Conservation (phyloP, 2,888 invertebrate species). For the Trichopria drosophilae region DNA sequence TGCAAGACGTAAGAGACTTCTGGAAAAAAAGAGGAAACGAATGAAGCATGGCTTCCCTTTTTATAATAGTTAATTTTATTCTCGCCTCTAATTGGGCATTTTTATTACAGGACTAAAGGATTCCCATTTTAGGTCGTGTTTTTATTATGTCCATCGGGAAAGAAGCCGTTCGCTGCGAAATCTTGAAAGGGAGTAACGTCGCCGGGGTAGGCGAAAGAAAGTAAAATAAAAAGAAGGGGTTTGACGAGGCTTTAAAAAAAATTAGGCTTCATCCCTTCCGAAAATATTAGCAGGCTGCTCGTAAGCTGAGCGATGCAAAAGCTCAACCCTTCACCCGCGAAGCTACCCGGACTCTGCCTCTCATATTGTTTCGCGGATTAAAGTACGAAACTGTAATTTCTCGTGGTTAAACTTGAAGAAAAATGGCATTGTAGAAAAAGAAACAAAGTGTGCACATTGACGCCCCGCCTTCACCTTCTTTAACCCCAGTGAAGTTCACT, state of each 20-base stretch:
- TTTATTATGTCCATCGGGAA: constrained; percentile 57
- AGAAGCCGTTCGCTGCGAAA: constrained; percentile 33
- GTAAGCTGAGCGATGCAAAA: constrained; percentile 25
- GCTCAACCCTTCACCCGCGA: constrained; percentile 30
- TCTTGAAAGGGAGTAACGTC: neutral
- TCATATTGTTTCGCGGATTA: constrained; percentile 54
- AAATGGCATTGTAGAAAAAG: constrained; percentile 14
- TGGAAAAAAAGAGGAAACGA: too few relatives aligned
- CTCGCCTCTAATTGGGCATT: constrained; percentile 57
- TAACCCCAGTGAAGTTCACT: too few relatives aligned
- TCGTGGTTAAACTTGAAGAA: constrained; percentile 32
- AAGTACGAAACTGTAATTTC: constrained; percentile 53
- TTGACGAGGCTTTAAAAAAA: constrained; percentile 47
- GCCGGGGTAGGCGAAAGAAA: constrained; percentile 1
- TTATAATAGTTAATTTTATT: constrained; percentile 57
- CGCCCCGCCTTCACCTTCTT: too few relatives aligned
- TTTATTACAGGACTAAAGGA: constrained; percentile 55
- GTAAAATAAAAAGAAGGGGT: constrained; percentile 12
- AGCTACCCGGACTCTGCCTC: constrained; percentile 23
- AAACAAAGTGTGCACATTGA: too few relatives aligned
- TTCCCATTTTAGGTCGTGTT: constrained; percentile 59
- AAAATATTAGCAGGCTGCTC: constrained; percentile 53
- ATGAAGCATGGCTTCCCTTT: too few relatives aligned
- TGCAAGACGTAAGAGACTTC: too few relatives aligned
- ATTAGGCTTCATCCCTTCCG: constrained; percentile 55